These are phyloP conservation scores for Phenganax subtilis DNA, from an alignment of 92 coral and sea anemone species.

Conservation along the genomic window DNA sequence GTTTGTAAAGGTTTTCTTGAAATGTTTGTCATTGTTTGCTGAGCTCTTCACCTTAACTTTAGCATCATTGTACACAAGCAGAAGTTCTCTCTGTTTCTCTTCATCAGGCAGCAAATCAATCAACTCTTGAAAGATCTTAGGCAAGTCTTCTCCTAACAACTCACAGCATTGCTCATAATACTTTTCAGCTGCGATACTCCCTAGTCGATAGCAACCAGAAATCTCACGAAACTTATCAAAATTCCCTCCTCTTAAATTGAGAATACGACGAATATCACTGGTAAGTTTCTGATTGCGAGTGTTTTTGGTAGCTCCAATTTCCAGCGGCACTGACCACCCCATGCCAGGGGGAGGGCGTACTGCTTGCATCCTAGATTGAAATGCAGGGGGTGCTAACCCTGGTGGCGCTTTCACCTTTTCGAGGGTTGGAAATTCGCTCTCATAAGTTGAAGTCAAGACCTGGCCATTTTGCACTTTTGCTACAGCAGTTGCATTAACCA, in stretches of 20 bases:
- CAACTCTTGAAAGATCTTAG: slow-evolving; percentile 62
- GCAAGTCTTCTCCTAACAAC: slow-evolving; percentile 61
- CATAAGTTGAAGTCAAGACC: slow-evolving; percentile 32
- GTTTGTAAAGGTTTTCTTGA: not conserved
- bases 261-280: slow-evolving; percentile 55
- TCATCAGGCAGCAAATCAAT: slow-evolving; percentile 81
- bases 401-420: slow-evolving; percentile 20
- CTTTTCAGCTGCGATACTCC: slow-evolving; percentile 59
- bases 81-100: slow-evolving; percentile 60
- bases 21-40: not conserved
- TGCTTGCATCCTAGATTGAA: not conserved
- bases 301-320: slow-evolving; percentile 11
- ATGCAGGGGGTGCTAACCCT: slow-evolving; percentile 34
- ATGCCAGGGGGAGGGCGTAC: slow-evolving; percentile 46
- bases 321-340: slow-evolving; percentile 7
- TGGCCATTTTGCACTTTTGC: slow-evolving; percentile 6
- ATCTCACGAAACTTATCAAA: slow-evolving; percentile 71
- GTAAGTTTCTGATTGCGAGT: slow-evolving; percentile 69
- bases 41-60: slow-evolving; percentile 51
- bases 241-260: slow-evolving; percentile 57
- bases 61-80: slow-evolving; percentile 71
- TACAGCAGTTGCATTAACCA: not conserved
- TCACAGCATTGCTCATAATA: slow-evolving; percentile 68
- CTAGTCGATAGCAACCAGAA: slow-evolving; percentile 77
- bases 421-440: slow-evolving; percentile 33